Evolutionary conservation across 2,888 invertebrate species (phyloP), one percentile per base, ranked within the genome.

Genomic region (Brenthis hecate): DNA sequence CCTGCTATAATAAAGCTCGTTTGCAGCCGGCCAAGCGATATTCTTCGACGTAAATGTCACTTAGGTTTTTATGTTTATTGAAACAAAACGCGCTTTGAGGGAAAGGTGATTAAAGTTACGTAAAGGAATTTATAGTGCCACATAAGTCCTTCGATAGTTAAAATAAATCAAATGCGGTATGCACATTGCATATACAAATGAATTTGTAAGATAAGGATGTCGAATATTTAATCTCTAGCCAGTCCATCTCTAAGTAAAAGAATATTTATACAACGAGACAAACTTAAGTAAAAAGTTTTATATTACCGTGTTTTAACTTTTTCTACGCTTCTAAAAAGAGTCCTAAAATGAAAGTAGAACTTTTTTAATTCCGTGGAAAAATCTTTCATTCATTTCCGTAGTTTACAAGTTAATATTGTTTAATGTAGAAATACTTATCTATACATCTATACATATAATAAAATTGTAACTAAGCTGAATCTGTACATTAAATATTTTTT

Each of bases 291-390:
- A 48, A 64, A 70, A 70, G 60, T 68, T 72, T 68, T 68, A 68
- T 70, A 72, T 70, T 70, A 68, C 66, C 58, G 28, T 66, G 58
- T 64, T 69, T 66, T 60, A 66, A 71, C 65, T 71, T 71, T 68
- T 69, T 70, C 54, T 56, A 16, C 65, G 67, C 68, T 70, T 68
- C 64, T 68, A 70, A 66, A 57, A 58, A 65, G 63, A 72, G 48
- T 64, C 55, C 55, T 68, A 55, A 68, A 68, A 68, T 58, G 57
- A 65, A 63, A 64, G 68, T 55, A 62, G 54, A 63, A 72, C 68
- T 72, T 72, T 72, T 70, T 72, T 72, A 72, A 72, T 72, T 70
- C 66, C 66, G 58, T 47, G 32, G 65, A 55, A 57, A 68, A 68
- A 66, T 66, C 50, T 68, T 66, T 72, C 70, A 72, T 72, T 72